These are phyloP conservation scores for Actinemys pallida DNA, from an alignment of 2,113 vertebrate genomes.

Conservation along the genomic window DNA sequence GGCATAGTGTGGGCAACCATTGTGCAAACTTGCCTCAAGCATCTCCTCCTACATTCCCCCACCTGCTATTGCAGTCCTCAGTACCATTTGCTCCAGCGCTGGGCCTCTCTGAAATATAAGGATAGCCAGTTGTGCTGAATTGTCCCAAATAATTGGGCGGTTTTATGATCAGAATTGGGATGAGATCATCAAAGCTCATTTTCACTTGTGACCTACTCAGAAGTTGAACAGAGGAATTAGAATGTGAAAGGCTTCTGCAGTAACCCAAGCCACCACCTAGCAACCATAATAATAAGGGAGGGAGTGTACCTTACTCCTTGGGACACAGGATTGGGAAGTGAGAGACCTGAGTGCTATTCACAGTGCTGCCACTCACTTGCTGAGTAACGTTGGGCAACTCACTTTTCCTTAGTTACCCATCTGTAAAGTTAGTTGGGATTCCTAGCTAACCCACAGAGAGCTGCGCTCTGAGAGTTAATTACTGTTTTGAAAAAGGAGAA, in stretches of 20 bases:
- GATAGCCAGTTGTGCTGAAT: not conserved
- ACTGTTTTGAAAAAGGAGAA: not conserved
- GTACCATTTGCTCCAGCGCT: accelerated
- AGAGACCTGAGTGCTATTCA: not conserved
- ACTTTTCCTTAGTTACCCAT: not conserved
- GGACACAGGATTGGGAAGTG: accelerated
- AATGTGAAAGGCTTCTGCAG: not conserved
- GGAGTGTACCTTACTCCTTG: not conserved
- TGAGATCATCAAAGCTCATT: constrained; percentile 40
- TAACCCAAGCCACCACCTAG: not conserved
- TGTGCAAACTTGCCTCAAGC: not conserved
- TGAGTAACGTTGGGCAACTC: not conserved
- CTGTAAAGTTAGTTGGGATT: constrained; percentile 23
- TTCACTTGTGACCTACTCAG: constrained; percentile 1
- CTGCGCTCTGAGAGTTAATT: not conserved
- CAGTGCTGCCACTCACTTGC: not conserved
- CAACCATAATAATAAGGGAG: not conserved
- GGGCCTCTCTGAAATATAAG: not conserved
- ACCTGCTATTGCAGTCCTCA: not conserved
- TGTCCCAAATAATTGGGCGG: not conserved
- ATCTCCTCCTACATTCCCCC: not conserved
- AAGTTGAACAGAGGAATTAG: constrained; percentile 30
- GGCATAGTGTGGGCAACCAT: not conserved
- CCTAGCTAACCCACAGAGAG: not conserved
- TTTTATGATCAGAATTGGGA: not conserved